Percentiles rank a stretch among this genome's conserved stretches.
phyloP scores from a whole-genome alignment of 1,140 invertebrate species.

The Drosophila takahashii region DNA sequence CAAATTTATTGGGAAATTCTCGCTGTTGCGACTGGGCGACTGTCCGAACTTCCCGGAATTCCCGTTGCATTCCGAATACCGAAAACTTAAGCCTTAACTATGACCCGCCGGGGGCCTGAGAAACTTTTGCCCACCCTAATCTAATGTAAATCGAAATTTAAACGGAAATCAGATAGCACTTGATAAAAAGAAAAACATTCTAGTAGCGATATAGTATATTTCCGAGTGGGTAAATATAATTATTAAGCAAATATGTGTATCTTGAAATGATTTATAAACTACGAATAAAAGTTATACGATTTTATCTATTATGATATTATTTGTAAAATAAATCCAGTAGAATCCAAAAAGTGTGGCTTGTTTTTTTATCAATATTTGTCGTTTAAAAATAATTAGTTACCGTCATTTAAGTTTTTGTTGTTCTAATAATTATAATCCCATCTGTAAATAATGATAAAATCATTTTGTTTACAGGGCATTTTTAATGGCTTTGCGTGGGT shows the following conservation, averaged over 20 bases:
- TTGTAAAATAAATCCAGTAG: too few relatives aligned
- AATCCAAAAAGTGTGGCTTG: background rate
- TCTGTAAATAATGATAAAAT: background rate
- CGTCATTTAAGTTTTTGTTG: background rate
- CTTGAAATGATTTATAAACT: too few relatives aligned
- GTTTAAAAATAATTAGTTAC: background rate
- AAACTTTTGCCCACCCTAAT: conserved; percentile 8
- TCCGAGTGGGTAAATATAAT: background rate
- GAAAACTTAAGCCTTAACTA: conserved; percentile 10
- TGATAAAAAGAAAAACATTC: too few relatives aligned
- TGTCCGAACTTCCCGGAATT: conserved; percentile 2
- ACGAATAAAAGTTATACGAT: too few relatives aligned
- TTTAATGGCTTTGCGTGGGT: background rate
- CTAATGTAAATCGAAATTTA: conserved; percentile 35
- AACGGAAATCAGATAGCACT: conserved; percentile 41
- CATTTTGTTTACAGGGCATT: conserved; percentile 2
- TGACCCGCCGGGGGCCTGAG: conserved; percentile 1
- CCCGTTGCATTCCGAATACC: background rate
- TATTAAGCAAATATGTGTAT: too few relatives aligned
- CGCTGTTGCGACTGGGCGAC: background rate
- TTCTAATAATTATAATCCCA: background rate
- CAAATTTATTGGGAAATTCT: conserved; percentile 24
- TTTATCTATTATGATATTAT: too few relatives aligned
- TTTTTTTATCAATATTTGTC: background rate
- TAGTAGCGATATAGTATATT: too few relatives aligned